Evolutionary conservation across 2,888 invertebrate species (phyloP), one percentile per base, ranked within the genome.

Genomic region (Penaeus monodon): DNA sequence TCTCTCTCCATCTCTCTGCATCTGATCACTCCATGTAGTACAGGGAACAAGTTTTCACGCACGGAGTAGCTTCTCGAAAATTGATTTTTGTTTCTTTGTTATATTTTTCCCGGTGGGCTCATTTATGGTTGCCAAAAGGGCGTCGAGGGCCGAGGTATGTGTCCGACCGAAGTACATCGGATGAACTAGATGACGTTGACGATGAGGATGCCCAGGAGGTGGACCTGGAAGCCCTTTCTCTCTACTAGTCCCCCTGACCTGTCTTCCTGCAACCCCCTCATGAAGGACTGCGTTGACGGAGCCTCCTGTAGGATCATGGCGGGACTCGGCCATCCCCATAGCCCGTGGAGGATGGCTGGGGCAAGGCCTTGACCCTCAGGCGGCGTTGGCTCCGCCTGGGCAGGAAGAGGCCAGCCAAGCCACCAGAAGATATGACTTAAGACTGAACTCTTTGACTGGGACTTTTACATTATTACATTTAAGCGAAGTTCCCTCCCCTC

Each of bases 321-420:
- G 24, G 79, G 70, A 57, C 63, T 84, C 66, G 65, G 68, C 70
- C 79, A 85, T 70, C n/a, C 44, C 38, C 38, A 27, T 79, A 27
- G 6, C 27, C 20, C 63, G 49, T 24, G 63, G 33, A 49, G 68
- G 38, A 24, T 85, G 79, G 63, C 66, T 33, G 68, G 79, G 79
- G 57, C 57, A 22, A 78, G 84, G 44, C 44, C 65, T 27, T 78
- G 66, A 84, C 84, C 49, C 24, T 22, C 57, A 38, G 70, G 64
- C 79, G 70, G 79, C 63, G 84, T 24, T 63, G 79, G 70, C 79
- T 85, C n/a, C 66, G 38, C 78, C 76, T 57, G 57, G 86, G 77
- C 77, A 70, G 86, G 82, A 76, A 82, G 78, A 82, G 82, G 77
- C 86, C 86, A 70, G 77, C 82, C 86, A 86, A 86, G 86, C 86